phyloP scores from a whole-genome alignment of 1,140 invertebrate genomes.

The Drosophila paulistorum region DNA sequence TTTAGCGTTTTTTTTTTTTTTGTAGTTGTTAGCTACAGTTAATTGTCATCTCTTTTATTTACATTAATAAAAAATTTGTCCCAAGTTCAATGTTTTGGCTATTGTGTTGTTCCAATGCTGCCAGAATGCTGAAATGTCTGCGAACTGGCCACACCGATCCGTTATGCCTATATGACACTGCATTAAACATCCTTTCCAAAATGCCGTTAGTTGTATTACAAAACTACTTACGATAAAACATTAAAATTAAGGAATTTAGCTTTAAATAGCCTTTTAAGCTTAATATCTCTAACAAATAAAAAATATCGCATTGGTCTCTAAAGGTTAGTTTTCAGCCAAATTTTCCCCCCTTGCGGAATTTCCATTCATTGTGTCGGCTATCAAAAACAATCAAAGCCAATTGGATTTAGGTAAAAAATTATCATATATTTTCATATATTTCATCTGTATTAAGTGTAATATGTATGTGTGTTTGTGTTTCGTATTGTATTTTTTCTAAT shows the following conservation, averaged over 20 bases:
- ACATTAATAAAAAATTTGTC: background rate
- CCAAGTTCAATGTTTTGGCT: background rate
- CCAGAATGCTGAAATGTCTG: background rate
- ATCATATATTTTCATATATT: slow-evolving; percentile 62
- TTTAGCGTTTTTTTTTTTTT: background rate
- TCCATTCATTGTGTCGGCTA: background rate
- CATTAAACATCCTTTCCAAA: background rate
- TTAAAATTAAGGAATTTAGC: background rate
- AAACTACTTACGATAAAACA: background rate
- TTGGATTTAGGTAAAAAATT: slow-evolving; percentile 72
- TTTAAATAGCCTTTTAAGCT: no score
- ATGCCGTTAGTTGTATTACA: background rate
- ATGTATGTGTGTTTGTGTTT: slow-evolving; percentile 42
- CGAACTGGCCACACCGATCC: background rate
- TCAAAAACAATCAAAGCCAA: background rate
- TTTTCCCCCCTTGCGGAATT: no score
- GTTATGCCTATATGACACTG: background rate
- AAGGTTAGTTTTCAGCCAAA: no score
- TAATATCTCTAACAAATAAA: no score
- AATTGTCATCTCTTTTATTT: background rate
- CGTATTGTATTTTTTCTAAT: slow-evolving; percentile 65
- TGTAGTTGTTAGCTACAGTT: slow-evolving; percentile 2
- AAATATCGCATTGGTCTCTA: no score
- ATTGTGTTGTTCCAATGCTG: background rate
- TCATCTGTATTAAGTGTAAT: slow-evolving; percentile 54